Evolutionary conservation across 2,888 invertebrate species (phyloP), one percentile per base, ranked within the genome.

Genomic region (Bruchidius siliquastri): DNA sequence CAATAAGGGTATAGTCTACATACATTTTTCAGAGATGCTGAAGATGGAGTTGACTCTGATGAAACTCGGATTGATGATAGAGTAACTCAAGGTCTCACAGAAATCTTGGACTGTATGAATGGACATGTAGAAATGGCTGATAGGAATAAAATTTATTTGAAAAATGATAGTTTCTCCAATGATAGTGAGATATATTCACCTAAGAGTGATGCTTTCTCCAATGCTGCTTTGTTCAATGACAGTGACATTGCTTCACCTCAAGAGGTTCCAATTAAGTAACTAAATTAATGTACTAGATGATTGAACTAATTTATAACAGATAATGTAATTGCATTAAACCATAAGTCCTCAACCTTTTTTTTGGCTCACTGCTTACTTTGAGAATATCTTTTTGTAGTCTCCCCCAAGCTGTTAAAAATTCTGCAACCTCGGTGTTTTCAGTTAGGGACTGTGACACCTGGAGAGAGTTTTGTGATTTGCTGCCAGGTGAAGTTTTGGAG

Each of bases 51-150:
- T 69, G 76, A 76, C 73, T 76, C 73, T 67, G 74, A 77, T 66
- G 72, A 75, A 75, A 79, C 76, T 20, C 73, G 69, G 70, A 75
- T 70, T 22, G 75, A 76, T 20, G 74, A 69, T 67, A 70, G 67
- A 72, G 66, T 20, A 71, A 69, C n/a, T 26, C 69, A 75, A 73
- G 77, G 79, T 10, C 76, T 81, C 22, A 81, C 80, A 21, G 73
- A 76, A 4, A 67, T 81, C 67, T 71, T 81, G 67, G 70, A 69
- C 70, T 78, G 72, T 71, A 74, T 81, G 68, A 80, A 80, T 76
- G 74, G 74, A 49, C 72, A 76, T 72, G 73, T 70, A 49, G 68
- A 72, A 10, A 72, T 75, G 8, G 68, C 72, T n/a, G 73, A 76
- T 72, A n/a, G n/a, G n/a, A n/a, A n/a, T n/a, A n/a, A n/a, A n/a